Base-by-base conservation (phyloP, 2,888 invertebrate genomes). In the Sminthurides aquaticus region DNA sequence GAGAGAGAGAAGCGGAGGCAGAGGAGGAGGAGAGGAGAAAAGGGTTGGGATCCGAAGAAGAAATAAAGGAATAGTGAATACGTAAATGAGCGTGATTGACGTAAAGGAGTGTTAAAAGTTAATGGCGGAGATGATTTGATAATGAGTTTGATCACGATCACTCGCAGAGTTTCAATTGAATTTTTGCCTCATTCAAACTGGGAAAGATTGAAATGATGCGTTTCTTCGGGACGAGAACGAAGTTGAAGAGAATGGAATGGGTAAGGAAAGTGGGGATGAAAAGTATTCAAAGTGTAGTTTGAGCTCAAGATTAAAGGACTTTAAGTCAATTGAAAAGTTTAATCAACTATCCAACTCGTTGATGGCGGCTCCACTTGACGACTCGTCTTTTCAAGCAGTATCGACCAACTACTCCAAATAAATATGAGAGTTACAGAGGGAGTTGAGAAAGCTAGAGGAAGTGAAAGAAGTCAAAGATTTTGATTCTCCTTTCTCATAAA, bases 81-180 rank as follows among this genome's bases (percentile, higher is more conserved):
- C 43, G 43, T 34, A 34, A 34, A 34, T 34, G 43, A 34, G 43
- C 15, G 43, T 34, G 43, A 34, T 34, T 34, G 43, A 34, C 43
- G 43, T 34, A 34, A 34, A 34, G 43, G 43, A 34, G 43, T 34
- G 43, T 34, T 34, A 34, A 15, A 15, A 34, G 43, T 34, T 34
- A 34, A 34, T 34, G 43, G 43, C 43, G 43, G 52, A 52, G 52
- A 52, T 52, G 52, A 22, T 15, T 22, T 22, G 52, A 52, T 52
- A 52, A 52, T 52, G 52, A 22, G 52, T 52, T 34, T 52, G 52
- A 52, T 52, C 52, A 52, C 22, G 52, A 52, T 52, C 52, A 52
- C 20, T 22, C 5, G 11, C 52, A 20, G 22, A 52, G 22, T 15
- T 20, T 52, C 52, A 52, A 52, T 52, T 52, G 11, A 8, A 52